Conservation (phyloP, 1,140 invertebrate species). For the Listronotus bonariensis region DNA sequence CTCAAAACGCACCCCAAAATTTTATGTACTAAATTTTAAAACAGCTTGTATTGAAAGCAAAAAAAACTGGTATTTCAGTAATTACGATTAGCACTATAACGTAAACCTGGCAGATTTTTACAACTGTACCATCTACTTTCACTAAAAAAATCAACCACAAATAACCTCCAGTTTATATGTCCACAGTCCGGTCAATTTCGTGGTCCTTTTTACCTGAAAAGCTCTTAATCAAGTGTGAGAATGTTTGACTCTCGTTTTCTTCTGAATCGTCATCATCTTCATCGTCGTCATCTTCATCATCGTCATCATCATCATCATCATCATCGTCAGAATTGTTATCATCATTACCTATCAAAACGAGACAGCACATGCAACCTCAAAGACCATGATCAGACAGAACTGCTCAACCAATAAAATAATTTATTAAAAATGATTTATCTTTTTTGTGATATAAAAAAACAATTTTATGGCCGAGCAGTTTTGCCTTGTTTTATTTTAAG, state of each 20-base stretch:
- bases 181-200: background rate
- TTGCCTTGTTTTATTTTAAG: too few relatives aligned
- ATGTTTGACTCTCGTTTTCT: slow-evolving; percentile 17
- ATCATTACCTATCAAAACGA: slow-evolving; percentile 54
- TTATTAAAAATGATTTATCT: too few relatives aligned
- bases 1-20: too few relatives aligned
- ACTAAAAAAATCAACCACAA: slow-evolving; percentile 19
- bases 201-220: slow-evolving; percentile 48
- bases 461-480: too few relatives aligned
- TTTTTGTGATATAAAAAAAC: too few relatives aligned
- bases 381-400: slow-evolving; percentile 2
- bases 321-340: slow-evolving; percentile 59
- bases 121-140: slow-evolving; percentile 4
- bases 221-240: slow-evolving; percentile 41
- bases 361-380: slow-evolving; percentile 53
- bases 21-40: too few relatives aligned
- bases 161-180: slow-evolving; percentile 2
- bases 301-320: slow-evolving; percentile 60
- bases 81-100: too few relatives aligned
- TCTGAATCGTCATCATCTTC: slow-evolving; percentile 46
- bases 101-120: too few relatives aligned
- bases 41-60: too few relatives aligned
- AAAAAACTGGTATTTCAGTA: too few relatives aligned
- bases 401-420: slow-evolving; percentile 14
- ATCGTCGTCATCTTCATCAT: slow-evolving; percentile 60